phyloP scores from a whole-genome alignment of 1,140 invertebrate species.

The Micrasema minimum region DNA sequence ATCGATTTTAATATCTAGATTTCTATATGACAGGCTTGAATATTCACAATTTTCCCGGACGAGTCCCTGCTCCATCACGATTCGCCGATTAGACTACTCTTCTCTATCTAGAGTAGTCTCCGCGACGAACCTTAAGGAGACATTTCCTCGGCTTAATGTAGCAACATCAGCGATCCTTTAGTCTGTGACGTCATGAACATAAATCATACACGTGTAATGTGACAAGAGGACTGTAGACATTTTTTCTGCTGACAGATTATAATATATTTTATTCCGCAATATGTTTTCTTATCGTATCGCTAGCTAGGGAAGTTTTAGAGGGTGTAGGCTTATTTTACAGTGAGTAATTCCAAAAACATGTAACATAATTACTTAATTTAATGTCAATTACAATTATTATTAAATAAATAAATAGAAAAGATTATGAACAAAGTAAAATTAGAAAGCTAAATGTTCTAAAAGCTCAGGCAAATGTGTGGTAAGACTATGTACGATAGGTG shows the following conservation, averaged over 20 bases:
- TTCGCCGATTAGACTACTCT: no score
- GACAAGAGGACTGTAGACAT: slow-evolving; percentile 15
- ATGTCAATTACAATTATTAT: no score
- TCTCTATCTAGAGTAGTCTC: not conserved
- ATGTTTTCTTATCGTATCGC: not conserved
- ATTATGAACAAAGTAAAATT: no score
- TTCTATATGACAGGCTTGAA: not conserved
- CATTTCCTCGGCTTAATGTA: slow-evolving; percentile 36
- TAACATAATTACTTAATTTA: no score
- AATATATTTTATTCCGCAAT: not conserved
- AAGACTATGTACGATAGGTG: no score
- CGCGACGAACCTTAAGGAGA: not conserved
- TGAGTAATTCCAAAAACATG: no score
- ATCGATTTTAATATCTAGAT: slow-evolving; percentile 1
- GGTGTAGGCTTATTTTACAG: no score
- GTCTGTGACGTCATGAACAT: slow-evolving; percentile 5
- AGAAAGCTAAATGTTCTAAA: no score
- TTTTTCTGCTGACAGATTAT: slow-evolving; percentile 14
- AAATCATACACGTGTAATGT: slow-evolving; percentile 34
- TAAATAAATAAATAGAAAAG: no score
- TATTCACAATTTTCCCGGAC: not conserved
- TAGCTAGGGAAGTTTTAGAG: no score
- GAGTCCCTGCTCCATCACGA: slow-evolving; percentile 1
- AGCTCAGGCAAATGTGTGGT: no score
- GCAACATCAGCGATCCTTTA: slow-evolving; percentile 29